Conservation (phyloP, 2,113 vertebrate species). For the Eulacestoma nigropectus region DNA sequence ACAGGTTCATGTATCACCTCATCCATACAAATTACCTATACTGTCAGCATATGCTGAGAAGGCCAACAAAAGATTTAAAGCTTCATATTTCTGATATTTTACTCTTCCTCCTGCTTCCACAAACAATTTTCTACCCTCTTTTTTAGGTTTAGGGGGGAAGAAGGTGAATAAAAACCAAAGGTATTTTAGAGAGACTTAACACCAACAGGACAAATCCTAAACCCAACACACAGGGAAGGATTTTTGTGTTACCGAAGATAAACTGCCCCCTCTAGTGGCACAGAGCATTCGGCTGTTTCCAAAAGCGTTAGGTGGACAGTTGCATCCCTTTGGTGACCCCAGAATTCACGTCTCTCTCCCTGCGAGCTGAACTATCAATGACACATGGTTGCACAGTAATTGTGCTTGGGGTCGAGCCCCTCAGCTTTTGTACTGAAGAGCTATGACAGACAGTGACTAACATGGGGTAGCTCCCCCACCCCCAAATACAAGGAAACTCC, state of each 20-base stretch:
- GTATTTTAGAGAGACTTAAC: not conserved
- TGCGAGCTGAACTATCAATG: rapidly evolving
- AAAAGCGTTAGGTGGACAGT: rapidly evolving
- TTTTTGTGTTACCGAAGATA: not conserved
- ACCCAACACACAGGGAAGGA: rapidly evolving
- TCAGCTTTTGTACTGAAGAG: not conserved
- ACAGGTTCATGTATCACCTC: not conserved
- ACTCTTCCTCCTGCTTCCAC: not conserved
- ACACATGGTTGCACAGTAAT: rapidly evolving
- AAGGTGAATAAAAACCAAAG: not conserved
- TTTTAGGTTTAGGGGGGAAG: not conserved
- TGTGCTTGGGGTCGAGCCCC: not conserved
- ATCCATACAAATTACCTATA: not conserved
- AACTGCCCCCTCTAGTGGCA: conserved; percentile 25
- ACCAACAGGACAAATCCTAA: not conserved
- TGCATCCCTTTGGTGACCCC: rapidly evolving
- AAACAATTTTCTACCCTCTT: not conserved
- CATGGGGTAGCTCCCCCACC: rapidly evolving
- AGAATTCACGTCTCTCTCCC: rapidly evolving
- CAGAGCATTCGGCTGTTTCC: not conserved
- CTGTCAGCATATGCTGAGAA: not conserved
- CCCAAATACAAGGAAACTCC: not conserved
- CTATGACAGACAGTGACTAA: not conserved
- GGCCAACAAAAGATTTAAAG: not conserved
- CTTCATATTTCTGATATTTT: not conserved